Evolutionary conservation across 1,140 invertebrate species (phyloP), one percentile per base, ranked within the genome.

Genomic region (Drosophila parabipectinata): DNA sequence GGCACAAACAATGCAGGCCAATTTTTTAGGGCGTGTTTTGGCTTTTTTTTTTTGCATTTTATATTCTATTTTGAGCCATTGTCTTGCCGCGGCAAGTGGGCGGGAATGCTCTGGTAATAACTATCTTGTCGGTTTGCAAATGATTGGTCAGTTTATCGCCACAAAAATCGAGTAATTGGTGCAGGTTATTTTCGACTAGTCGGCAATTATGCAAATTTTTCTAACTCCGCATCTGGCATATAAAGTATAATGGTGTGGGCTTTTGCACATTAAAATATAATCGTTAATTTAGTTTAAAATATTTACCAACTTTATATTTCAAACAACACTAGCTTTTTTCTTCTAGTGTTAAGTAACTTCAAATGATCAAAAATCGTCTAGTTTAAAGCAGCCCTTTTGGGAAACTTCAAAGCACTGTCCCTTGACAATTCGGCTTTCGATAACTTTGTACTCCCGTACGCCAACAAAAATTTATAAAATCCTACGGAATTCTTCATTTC

Each of bases 101-200:
- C 69, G 81, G 56, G 56, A 53, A 44, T 61, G 69, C 69, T 75
- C 72, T 30, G 47, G 60, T 83, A 82, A 84, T 82, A 82, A 67
- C 75, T 56, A 79, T 79, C 77, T 87, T 74, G 77, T 67, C 68
- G 52, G 62, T 57, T 71, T 74, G 58, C 81, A 81, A 84, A 84
- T 84, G 68, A 84, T 87, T 69, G 81, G 82, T 74, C 81, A 84
- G 81, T 81, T 74, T 84, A 84, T 84, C 81, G 82, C 82, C 39
- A 48, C 63, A 14, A 61, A 77, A 71, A 85, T 85, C 82, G 53
- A 24, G 57, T 87, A 85, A 85, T 87, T 87, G 83, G 74, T 32
- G 32, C 50, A 71, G 53, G 24, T 58, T 66, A 55, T 51, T 51
- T 72, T 45, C 37, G 37, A 51, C 59, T 60, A 60, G 28, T 50